These are phyloP conservation scores for Bombus affinis DNA, from an alignment of 1,140 invertebrate genomes.

Conservation along the genomic window DNA sequence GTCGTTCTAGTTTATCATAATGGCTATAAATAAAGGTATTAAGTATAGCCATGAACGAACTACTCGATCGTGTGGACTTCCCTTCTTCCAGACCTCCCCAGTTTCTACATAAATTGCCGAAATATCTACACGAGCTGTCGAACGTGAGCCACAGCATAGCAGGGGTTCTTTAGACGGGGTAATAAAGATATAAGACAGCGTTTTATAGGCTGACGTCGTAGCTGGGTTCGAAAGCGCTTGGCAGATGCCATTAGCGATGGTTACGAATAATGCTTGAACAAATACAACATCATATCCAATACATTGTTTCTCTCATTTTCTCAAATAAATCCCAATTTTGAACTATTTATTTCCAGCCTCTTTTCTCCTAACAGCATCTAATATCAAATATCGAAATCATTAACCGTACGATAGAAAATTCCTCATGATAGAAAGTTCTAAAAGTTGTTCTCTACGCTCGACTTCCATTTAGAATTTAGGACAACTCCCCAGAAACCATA, in stretches of 20 bases:
- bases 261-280: slow-evolving; percentile 20
- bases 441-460: background rate
- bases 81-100: background rate
- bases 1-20: slow-evolving; percentile 20
- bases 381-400: too few relatives aligned
- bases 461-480: background rate
- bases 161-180: slow-evolving; percentile 46
- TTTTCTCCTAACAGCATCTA: too few relatives aligned
- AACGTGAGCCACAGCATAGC: slow-evolving; percentile 39
- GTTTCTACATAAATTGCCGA: slow-evolving; percentile 59
- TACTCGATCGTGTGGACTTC: slow-evolving; percentile 36
- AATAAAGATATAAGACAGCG: slow-evolving; percentile 64
- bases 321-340: too few relatives aligned
- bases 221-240: slow-evolving; percentile 53
- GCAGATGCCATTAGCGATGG: slow-evolving; percentile 38
- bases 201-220: slow-evolving; percentile 49
- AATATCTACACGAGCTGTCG: slow-evolving; percentile 47
- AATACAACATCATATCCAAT: background rate
- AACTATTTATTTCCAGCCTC: too few relatives aligned
- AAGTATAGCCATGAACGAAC: slow-evolving; percentile 15
- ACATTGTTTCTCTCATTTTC: too few relatives aligned
- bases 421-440: background rate
- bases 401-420: too few relatives aligned
- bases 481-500: slow-evolving; percentile 12
- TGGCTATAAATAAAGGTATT: slow-evolving; percentile 53